Evolutionary conservation across 2,888 invertebrate genomes (phyloP).

Genomic region (Caenorhabditis plicata): DNA sequence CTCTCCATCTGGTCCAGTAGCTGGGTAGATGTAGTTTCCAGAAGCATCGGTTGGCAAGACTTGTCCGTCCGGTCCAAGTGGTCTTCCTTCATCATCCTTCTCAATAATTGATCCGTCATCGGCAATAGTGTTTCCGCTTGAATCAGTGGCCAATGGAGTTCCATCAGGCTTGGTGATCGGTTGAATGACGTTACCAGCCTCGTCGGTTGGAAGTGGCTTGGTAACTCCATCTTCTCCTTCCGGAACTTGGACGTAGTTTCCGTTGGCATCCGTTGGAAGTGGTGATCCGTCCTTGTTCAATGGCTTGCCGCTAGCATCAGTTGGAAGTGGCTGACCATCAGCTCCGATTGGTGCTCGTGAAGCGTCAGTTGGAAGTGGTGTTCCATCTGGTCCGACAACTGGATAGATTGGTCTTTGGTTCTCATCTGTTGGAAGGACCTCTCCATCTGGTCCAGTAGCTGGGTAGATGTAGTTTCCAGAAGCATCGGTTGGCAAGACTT

Average conservation of each 20-base stretch:
- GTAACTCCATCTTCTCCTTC: slow-evolving; percentile 15
- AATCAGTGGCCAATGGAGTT: slow-evolving; percentile 21
- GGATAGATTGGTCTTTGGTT: slow-evolving; percentile 24
- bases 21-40: slow-evolving; percentile 20
- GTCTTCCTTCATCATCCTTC: slow-evolving; percentile 12
- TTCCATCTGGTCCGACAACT: slow-evolving; percentile 20
- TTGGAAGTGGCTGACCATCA: slow-evolving; percentile 33
- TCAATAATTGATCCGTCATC: slow-evolving; percentile 5
- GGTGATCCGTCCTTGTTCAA: slow-evolving; percentile 22
- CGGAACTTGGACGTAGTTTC: slow-evolving; percentile 6
- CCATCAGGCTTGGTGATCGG: slow-evolving; percentile 27
- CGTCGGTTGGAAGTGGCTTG: slow-evolving; percentile 17
- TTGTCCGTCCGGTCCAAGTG: slow-evolving; percentile 33
- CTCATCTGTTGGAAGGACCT: slow-evolving; percentile 28
- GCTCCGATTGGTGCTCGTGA: slow-evolving; percentile 29
- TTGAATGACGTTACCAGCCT: slow-evolving; percentile 17
- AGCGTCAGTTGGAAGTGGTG: slow-evolving; percentile 22
- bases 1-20: slow-evolving; percentile 26
- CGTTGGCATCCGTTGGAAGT: slow-evolving; percentile 18
- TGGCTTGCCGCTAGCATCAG: slow-evolving; percentile 24
- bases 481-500: slow-evolving; percentile 17
- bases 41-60: slow-evolving; percentile 9
- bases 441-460: slow-evolving; percentile 30
- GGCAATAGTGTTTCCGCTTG: slow-evolving; percentile 13
- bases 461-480: slow-evolving; percentile 28